Conservation (phyloP, 2,888 invertebrate species). For the Campoletis raptor region DNA sequence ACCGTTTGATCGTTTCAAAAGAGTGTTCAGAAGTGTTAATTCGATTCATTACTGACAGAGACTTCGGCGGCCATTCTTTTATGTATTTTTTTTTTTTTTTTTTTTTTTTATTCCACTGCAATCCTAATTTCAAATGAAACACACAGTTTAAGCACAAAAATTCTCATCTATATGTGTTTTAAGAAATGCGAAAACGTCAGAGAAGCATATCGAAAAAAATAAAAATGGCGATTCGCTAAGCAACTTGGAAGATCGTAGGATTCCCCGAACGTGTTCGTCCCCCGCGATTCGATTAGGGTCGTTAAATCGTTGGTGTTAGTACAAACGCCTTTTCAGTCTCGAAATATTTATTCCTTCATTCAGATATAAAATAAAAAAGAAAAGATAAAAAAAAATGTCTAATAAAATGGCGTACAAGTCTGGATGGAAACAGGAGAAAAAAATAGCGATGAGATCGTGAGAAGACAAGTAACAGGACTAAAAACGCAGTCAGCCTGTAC, state of each 20-base stretch:
- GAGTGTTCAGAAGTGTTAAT: neutral
- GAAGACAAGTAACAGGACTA: conserved; percentile 40
- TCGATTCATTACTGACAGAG: neutral
- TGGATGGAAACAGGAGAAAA: neutral
- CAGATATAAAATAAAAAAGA: neutral
- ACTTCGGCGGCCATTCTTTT: neutral
- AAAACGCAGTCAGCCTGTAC: conserved; percentile 59
- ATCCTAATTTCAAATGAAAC: neutral
- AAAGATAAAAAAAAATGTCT: conserved; percentile 21
- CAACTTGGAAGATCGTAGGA: conserved; percentile 18
- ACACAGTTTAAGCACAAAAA: neutral
- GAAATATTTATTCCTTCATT: conserved; percentile 30
- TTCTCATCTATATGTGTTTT: too few species aligned
- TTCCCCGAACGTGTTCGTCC: conserved; percentile 32
- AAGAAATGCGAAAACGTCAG: neutral
- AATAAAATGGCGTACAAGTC: neutral
- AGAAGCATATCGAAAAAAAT: neutral
- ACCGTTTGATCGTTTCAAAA: neutral
- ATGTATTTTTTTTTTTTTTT: neutral
- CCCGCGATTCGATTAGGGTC: conserved; percentile 42
- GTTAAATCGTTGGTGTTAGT: conserved; percentile 53
- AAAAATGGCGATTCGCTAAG: conserved; percentile 4
- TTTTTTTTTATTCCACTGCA: neutral
- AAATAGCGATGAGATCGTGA: conserved; percentile 10
- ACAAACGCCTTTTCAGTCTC: conserved; percentile 52